Evolutionary conservation across 2,113 vertebrate species (phyloP).

Genomic region (Apus apus): DNA sequence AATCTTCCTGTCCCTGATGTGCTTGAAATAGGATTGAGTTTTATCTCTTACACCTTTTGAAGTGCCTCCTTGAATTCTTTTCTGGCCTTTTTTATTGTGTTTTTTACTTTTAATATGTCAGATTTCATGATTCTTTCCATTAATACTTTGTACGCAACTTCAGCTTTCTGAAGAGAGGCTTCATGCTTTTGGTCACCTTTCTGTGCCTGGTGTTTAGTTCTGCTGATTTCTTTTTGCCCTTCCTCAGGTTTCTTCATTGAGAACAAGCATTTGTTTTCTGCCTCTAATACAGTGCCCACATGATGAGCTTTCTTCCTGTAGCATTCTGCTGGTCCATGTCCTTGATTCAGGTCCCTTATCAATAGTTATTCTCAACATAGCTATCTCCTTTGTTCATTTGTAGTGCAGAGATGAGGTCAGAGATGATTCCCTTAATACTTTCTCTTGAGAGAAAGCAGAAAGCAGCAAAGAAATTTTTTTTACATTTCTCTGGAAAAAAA

Average conservation of each 20-base stretch:
- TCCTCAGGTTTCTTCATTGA: background rate
- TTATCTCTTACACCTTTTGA: background rate
- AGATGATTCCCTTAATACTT: background rate
- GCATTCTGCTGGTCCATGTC: background rate
- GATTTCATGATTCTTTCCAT: background rate
- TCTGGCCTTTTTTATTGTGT: background rate
- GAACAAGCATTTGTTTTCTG: background rate
- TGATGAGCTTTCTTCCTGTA: background rate
- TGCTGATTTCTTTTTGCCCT: background rate
- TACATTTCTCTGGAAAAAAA: background rate
- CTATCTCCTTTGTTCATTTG: background rate
- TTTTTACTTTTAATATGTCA: background rate
- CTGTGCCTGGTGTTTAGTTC: background rate
- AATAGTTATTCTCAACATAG: background rate
- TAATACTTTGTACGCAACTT: background rate
- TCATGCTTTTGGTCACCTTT: background rate
- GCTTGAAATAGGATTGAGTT: background rate
- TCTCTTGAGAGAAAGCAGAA: background rate
- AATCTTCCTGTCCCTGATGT: background rate
- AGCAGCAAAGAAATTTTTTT: background rate
- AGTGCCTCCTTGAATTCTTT: background rate
- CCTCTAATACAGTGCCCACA: background rate
- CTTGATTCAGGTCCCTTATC: background rate
- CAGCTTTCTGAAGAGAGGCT: background rate
- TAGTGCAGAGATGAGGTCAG: background rate